A percentile compares a stretch with the other conserved stretches of the same genome.
Evolutionary conservation across 2,888 invertebrate genomes (phyloP).

Genomic region (Leucophenga maculata): DNA sequence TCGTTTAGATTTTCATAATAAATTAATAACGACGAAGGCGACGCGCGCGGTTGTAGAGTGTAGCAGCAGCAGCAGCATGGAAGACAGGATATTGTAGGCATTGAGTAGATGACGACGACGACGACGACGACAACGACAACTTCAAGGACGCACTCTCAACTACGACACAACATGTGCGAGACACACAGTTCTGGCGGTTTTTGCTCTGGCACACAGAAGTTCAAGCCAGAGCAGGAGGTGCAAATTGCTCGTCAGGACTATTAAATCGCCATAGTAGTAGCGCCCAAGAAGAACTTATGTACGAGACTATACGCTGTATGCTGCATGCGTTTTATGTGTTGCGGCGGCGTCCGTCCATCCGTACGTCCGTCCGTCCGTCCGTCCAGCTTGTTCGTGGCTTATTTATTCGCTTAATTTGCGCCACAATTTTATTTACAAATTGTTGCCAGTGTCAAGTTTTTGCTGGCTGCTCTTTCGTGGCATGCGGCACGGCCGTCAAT

Average conservation of each 20-base stretch:
- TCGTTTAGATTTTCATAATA: constrained; percentile 71
- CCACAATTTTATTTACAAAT: constrained; percentile 69
- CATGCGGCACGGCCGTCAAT: constrained; percentile 35
- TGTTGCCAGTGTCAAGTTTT: constrained; percentile 55
- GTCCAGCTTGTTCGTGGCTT: constrained; percentile 54
- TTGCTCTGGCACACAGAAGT: constrained; percentile 1
- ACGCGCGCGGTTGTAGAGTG: constrained; percentile 28
- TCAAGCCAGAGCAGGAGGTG: no score
- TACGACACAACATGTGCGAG: constrained; percentile 10
- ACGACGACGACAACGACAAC: constrained; percentile 3
- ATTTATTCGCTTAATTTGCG: constrained; percentile 71
- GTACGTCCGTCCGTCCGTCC: no score
- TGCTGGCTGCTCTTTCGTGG: constrained; percentile 23
- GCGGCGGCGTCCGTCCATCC: not conserved
- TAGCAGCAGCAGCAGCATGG: constrained; percentile 22
- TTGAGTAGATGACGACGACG: constrained; percentile 32
- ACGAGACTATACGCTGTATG: not conserved
- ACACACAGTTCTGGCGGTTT: not conserved
- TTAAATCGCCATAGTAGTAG: constrained; percentile 42
- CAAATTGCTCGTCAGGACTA: constrained; percentile 38
- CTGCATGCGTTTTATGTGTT: not conserved
- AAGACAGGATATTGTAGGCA: not conserved
- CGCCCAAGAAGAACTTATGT: constrained; percentile 22
- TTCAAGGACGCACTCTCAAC: constrained; percentile 18
- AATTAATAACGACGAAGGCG: constrained; percentile 66